Evolutionary conservation across 1,140 invertebrate genomes (phyloP), one percentile per base, ranked within the genome.

Genomic region (Chelonus insularis): DNA sequence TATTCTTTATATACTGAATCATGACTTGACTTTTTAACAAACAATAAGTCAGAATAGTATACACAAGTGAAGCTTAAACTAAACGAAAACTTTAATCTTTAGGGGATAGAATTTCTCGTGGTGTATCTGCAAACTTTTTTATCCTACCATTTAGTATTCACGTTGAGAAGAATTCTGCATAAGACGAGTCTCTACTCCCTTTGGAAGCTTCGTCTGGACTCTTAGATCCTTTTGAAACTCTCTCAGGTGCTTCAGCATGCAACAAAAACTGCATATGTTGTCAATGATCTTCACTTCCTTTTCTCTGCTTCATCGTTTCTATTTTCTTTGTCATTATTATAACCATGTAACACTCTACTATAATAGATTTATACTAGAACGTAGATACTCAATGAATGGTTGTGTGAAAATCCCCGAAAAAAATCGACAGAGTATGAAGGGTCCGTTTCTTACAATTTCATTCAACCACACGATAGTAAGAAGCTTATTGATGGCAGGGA

Each of bases 371-470:
- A 43, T 25, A 57, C 32, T 34, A 36, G 47, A 29, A 37, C 56
- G 36, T 52, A 12, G 21, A 16, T 20, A 16, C 39, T 52, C 25
- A 32, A 12, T 12, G 12, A 25, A 54, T 20, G 29, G 20, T 56
- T 60, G 65, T 66, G 65, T 66, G 61, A 66, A 66, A 66, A 63
- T 63, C 65, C 14, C 47, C 48, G 57, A 54, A 16, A 51, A 39
- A 29, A 62, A 62, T 41, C 43, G 14, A 25, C 14, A 59, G 39
- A 59, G n/a, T 43, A 20, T 41, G 29, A 29, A 47, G 23, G 4
- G 45, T 18, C 20, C 36, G 57, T 52, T 39, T 61, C 55, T 67
- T 67, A 63, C 61, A 63, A 63, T 59, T 61, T 61, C 62, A 63
- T 67, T 67, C 61, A 63, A 9, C 41, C 16, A 57, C 32, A 57